Conservation (phyloP, 2,113 vertebrate species). For the Pteruthius melanotis region DNA sequence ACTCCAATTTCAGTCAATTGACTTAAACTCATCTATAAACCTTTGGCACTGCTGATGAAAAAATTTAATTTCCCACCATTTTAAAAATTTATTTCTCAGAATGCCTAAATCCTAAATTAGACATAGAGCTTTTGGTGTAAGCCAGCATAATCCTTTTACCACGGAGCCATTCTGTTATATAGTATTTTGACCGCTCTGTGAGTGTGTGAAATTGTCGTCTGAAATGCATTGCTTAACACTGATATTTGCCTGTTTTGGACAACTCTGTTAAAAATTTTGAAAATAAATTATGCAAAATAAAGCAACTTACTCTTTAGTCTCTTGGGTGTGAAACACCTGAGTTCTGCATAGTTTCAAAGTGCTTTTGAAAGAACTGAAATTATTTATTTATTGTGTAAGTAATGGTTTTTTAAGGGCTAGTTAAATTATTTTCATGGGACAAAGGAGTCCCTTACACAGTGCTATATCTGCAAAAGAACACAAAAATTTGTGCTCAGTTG, state of each 20-base stretch:
- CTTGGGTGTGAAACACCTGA: background rate
- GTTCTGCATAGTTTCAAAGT: background rate
- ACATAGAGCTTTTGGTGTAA: background rate
- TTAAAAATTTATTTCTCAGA: background rate
- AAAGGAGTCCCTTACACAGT: background rate
- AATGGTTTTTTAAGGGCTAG: background rate
- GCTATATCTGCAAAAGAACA: background rate
- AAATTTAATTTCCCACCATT: background rate
- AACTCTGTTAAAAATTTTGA: background rate
- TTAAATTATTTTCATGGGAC: background rate
- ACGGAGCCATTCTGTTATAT: background rate
- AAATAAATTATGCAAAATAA: background rate
- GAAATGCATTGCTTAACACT: background rate
- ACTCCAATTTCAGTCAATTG: background rate
- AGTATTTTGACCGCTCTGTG: background rate
- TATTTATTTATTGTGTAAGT: too few relatives aligned
- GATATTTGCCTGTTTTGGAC: background rate
- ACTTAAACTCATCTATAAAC: background rate
- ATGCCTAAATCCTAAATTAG: background rate
- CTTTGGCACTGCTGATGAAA: background rate
- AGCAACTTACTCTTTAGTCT: background rate
- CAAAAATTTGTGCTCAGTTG: background rate
- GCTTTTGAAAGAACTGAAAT: background rate
- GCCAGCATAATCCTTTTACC: conserved; percentile 3
- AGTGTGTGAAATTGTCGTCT: background rate